Evolutionary conservation across 2,797 vertebrate species (phyloP), one percentile per base, ranked within the genome.

Genomic region (Bradypus variegatus): DNA sequence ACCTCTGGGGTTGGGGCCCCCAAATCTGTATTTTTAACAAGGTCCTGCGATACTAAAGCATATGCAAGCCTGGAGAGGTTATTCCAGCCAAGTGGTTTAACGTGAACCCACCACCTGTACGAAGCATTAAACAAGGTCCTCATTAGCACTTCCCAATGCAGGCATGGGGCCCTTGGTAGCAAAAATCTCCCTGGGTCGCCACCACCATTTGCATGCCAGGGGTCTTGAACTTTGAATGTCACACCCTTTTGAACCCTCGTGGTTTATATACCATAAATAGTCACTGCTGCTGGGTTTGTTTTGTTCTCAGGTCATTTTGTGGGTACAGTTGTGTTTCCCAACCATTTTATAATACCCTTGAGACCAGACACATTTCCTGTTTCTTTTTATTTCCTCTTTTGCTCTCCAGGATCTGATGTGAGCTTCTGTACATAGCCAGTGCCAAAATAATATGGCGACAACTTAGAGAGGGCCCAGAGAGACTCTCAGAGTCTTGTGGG

Each of bases 321-420:
- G 41, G 33, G 31, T 36, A 60, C 82, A 84, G n/a, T 16, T 50
- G 48, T 65, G 87, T 89, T 94, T 86, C 65, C 77, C 50, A 86
- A 14, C 72, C 67, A 41, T 62, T 79, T 76, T 10, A 67, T 38
- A 85, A 67, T 36, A 79, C 29, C 76, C 41, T 19, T 31, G 38
- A 50, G 15, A 83, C 55, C 53, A 58, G 33, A 78, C 45, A 50
- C 2, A 6, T 64, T 83, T 65, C 53, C 50, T 76, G 45, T 76
- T 65, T 77, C 38, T 78, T 38, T n/a, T 76, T n/a, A 29, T 86
- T 67, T 89, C 78, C 62, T 80, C 86, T 45, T 82, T 73, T 25
- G 27, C 36, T 78, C 81, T 31, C 79, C 76, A 4, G 75, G 41
- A 60, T 64, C 67, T n/a, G 12, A 36, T 38, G 41, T 16, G 75